Base-by-base conservation (phyloP, 1,140 invertebrate genomes). In the Drosophila orosa region DNA sequence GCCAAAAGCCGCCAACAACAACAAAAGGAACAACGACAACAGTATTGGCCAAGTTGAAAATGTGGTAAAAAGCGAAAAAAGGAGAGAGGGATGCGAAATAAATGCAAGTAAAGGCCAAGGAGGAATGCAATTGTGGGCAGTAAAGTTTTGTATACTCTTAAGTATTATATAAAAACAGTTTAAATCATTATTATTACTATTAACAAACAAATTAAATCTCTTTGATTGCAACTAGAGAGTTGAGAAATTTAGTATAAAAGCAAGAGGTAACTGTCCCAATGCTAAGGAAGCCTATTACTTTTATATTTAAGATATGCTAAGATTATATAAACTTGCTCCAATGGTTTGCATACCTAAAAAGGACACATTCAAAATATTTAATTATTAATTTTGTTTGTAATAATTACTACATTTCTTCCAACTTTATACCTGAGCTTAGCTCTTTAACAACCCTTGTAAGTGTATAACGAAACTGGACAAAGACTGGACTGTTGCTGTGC, bases 381-480 rank as follows among this genome's bases (percentile, higher is more conserved):
- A 12, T 33, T 33, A n/a, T n/a, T n/a, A n/a, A n/a, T n/a, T 33
- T 17, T 9, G 17, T 40, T 9, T 17, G 3, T n/a, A 17, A 17
- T 10, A 9, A 17, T 10, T 8, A 5, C 8, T 2, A 17, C 9
- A 17, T 8, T 9, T 6, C 7, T n/a, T 8, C 7, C n/a, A 8
- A 17, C 8, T 39, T 17, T 44, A 22, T 44, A 15, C 22, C 42
- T 13, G 0, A 9, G 3, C 24, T 25, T 9, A 25, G 13, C 15
- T 25, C 15, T 10, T 5, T 10, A n/a, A 25, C 47, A 65, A 58
- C 44, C 19, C 24, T 24, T 17, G 31, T 0, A 19, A 71, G 67
- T n/a, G 67, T 71, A 71, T 35, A 22, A 10, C 0, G 5, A 72
- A 80, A 76, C 59, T 89, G 83, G 83, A 79, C 72, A 79, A 62